A percentile compares a stretch with the other conserved stretches of the same genome.
Evolutionary conservation across 2,888 invertebrate species (phyloP).

Genomic region (Achlya flavicornis): DNA sequence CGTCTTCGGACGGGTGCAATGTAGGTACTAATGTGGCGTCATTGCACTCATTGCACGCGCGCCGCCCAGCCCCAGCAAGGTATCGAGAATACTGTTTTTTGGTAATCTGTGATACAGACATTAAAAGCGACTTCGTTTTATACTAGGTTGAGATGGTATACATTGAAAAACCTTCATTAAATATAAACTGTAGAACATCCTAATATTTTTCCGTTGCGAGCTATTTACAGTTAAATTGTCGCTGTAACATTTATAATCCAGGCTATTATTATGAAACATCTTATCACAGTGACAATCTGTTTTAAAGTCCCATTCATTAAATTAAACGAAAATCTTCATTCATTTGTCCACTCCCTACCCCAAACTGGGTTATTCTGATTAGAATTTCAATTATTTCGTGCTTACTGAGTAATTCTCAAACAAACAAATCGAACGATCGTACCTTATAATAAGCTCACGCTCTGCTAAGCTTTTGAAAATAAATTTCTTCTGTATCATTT

Average conservation of each 20-base stretch:
- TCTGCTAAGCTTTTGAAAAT: background rate
- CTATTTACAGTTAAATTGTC: background rate
- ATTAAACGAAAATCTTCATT: slow-evolving; percentile 29
- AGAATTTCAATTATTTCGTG: background rate
- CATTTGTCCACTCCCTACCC: too few species aligned
- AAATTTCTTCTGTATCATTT: background rate
- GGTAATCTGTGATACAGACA: too few species aligned
- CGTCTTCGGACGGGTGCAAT: too few species aligned
- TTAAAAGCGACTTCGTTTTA: too few species aligned
- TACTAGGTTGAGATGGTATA: too few species aligned
- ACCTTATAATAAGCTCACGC: background rate
- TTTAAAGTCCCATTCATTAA: slow-evolving; percentile 21
- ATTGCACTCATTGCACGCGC: too few species aligned
- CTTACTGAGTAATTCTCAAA: background rate
- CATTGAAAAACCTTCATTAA: too few species aligned
- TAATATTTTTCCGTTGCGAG: too few species aligned
- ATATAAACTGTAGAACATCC: too few species aligned
- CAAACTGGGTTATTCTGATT: slow-evolving; percentile 8
- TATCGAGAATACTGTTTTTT: too few species aligned
- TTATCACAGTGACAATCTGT: slow-evolving; percentile 23
- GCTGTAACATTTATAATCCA: background rate
- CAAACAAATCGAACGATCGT: background rate
- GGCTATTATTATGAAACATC: background rate
- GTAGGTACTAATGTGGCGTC: too few species aligned
- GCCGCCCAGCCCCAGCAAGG: too few species aligned